Base-by-base conservation (phyloP, 2,888 invertebrate genomes). In the Exocentrus adspersus region DNA sequence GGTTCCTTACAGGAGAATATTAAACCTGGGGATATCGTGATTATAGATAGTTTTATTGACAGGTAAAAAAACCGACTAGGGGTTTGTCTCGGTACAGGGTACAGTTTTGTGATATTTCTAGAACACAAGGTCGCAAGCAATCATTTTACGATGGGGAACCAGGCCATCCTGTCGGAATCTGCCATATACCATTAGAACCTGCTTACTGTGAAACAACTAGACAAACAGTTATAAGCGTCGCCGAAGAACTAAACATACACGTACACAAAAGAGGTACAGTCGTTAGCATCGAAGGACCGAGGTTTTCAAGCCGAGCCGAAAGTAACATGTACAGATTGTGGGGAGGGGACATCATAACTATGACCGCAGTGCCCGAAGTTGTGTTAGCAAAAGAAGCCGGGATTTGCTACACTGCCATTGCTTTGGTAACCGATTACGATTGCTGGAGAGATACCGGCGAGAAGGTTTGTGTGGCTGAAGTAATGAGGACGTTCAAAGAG, bases 351-450 rank as follows among this genome's bases (percentile, higher is more conserved):
- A 86, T 98, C 7, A 89, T 99, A 59, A 97, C 97, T 79, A 99
- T 99, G 99, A 99, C 98, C 0, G 92, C 94, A 9, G 93, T 95
- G 2, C 99, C 99, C 0, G 99, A 99, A 88, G 98, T 94, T 82
- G 88, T 91, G 24, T 82, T 99, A 64, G 98, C 98, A 0, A 97
- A 95, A 81, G 99, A 99, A 85, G 92, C 93, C 0, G 97, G 97
- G 0, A 81, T 99, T 58, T 90, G 94, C 65, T 99, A 99, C 82
- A 95, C 93, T 0, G 88, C 94, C 0, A 87, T 98, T 19, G 98
- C 96, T 0, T 87, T 98, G 78, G 94, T 94, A 12, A 99, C 99
- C 0, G 99, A 99, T 83, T 99, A 98, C 80, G 98, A 99, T 81
- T 97, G 97, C 77, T 99, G 98, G 98, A 88, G 90, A 73, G 91